phyloP scores from a whole-genome alignment of 2,113 vertebrate species.

The Nothobranchius kuhntae region DNA sequence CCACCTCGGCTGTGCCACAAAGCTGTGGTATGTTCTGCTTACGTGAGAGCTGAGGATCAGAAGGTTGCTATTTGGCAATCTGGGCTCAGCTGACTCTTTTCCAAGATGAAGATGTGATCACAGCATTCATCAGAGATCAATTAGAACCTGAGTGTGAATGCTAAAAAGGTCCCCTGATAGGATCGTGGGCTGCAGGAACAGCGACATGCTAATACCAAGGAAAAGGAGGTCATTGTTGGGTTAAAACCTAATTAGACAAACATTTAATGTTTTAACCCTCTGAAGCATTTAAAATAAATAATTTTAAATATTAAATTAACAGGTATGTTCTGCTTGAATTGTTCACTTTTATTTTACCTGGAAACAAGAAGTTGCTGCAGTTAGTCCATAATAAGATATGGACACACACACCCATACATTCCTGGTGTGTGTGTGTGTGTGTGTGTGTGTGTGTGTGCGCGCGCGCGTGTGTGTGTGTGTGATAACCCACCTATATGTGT shows the following conservation, averaged over 20 bases:
- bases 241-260: background rate
- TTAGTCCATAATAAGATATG: too few species aligned
- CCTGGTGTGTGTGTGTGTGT: too few species aligned
- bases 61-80: conserved; percentile 34
- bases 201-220: conserved; percentile 24
- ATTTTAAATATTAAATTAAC: too few species aligned
- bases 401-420: too few species aligned
- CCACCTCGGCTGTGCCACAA: conserved; percentile 47
- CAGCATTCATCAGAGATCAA: conserved; percentile 70
- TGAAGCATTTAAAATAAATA: background rate
- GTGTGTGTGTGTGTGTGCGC: too few species aligned
- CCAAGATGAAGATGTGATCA: conserved; percentile 39
- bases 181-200: conserved; percentile 48
- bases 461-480: background rate
- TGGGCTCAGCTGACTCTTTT: conserved; percentile 37
- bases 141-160: conserved; percentile 62
- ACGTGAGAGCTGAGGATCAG: conserved; percentile 63
- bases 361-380: too few species aligned
- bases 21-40: conserved; percentile 62
- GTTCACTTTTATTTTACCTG: too few species aligned
- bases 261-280: background rate
- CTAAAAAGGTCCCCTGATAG: conserved; percentile 48
- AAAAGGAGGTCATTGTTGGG: conserved; percentile 23
- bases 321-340: too few species aligned
- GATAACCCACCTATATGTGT: background rate